Base-by-base conservation (phyloP, 2,888 invertebrate species). In the Lasioglossum figueresi region DNA sequence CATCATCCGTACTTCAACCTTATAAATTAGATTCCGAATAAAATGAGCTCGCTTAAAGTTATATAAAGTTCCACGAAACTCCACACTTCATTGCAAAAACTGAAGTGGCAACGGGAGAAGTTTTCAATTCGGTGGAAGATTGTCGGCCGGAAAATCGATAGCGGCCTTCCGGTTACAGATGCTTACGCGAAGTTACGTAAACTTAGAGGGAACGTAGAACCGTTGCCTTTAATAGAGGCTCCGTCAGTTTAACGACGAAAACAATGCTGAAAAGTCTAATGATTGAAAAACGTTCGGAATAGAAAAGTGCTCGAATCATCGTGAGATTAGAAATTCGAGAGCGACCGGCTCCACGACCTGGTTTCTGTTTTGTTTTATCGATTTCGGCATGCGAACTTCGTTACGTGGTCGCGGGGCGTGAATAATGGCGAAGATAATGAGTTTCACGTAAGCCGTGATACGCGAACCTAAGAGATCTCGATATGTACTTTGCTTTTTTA, bases 301-400 rank as follows among this genome's bases (percentile, higher is more conserved):
- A 31, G 63, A 63, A 63, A 6, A 63, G 63, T 14, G 5, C 2
- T 31, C 14, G 63, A 71, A 43, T 27, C 34, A 31, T 27, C n/a
- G n/a, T 0, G 40, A 23, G 52, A 83, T 76, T 76, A 83, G 83
- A 73, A 45, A 83, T 40, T 75, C 34, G 81, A 75, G 19, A n/a
- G 40, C n/a, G n/a, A 23, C 2, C 37, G 27, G 40, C 4, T 4
- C 40, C 23, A 4, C 72, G 43, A 70, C 45, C 27, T 71, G 72
- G 45, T 72, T 72, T 45, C 72, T 45, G 72, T 72, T 72, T 72
- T 45, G 72, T 31, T 27, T 45, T 27, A 45, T 45, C 45, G 45
- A 31, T 70, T 40, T 40, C 40, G n/a, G 40, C 37, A 70, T 70
- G 70, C 70, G 40, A 70, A 70, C 68, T 70, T 66, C 40, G 68